phyloP scores from a whole-genome alignment of 2,888 invertebrate genomes.

The Athrips mouffetella region DNA sequence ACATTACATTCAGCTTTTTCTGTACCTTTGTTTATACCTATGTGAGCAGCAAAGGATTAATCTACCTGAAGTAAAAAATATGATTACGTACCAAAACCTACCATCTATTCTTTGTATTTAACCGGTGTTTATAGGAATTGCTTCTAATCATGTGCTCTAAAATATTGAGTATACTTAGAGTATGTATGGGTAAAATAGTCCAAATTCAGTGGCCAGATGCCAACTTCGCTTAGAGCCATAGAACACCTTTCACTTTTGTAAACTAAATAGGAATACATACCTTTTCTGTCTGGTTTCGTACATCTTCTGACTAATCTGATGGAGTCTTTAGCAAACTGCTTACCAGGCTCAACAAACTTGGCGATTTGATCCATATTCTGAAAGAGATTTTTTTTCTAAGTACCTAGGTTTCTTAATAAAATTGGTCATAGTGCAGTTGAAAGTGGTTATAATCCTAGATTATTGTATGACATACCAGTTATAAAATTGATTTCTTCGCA shows the following conservation, averaged over 20 bases:
- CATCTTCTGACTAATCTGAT: constrained; percentile 98
- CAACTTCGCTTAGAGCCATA: constrained; percentile 25
- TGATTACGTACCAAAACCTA: no score
- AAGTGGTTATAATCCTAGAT: background rate
- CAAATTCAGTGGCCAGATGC: constrained; percentile 26
- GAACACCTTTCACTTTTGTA: background rate
- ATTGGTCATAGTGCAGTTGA: background rate
- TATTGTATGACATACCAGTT: background rate
- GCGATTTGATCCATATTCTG: constrained; percentile 97
- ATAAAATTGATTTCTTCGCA: constrained; percentile 1
- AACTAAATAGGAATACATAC: constrained; percentile 62
- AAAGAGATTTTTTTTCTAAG: constrained; percentile 33
- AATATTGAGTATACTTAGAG: background rate
- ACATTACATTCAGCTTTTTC: no score
- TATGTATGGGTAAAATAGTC: background rate
- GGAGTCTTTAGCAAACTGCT: constrained; percentile 98
- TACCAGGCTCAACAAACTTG: constrained; percentile 95
- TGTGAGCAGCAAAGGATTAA: no score
- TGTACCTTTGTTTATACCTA: no score
- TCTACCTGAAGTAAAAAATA: no score
- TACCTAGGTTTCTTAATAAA: background rate
- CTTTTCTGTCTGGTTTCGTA: constrained; percentile 99
- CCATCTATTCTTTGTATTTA: no score
- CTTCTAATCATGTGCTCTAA: no score
- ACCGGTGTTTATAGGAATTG: no score